A percentile compares a stretch with the other conserved stretches of the same genome.
Conservation (phyloP, 2,113 vertebrate genomes). For the Scolopax mira region DNA sequence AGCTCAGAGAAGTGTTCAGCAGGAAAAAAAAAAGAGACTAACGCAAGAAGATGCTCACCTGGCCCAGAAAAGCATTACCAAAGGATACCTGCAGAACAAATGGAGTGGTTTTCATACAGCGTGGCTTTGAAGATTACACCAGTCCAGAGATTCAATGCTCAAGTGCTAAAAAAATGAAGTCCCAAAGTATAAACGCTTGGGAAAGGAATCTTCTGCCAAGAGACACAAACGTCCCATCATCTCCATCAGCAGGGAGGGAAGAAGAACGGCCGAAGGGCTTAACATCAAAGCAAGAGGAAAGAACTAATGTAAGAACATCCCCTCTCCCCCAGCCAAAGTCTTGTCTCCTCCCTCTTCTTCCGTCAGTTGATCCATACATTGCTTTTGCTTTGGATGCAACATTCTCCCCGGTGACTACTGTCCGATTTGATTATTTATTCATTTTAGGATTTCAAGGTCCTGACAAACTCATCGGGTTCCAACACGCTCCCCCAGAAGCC, state of each 20-base stretch:
- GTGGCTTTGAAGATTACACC: background rate
- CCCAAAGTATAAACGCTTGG: background rate
- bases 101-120: background rate
- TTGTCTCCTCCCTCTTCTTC: background rate
- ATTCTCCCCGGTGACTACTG: background rate
- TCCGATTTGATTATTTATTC: background rate
- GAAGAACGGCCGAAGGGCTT: background rate
- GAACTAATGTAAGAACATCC: background rate
- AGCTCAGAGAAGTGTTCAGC: background rate
- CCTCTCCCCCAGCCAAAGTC: background rate
- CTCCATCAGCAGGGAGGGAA: constrained; percentile 10
- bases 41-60: background rate
- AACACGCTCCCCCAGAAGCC: background rate
- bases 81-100: background rate
- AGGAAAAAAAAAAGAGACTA: background rate
- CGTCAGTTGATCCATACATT: background rate
- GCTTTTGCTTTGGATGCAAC: background rate
- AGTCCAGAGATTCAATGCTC: background rate
- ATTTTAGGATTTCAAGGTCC: background rate
- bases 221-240: background rate
- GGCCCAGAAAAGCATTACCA: background rate
- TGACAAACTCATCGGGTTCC: background rate
- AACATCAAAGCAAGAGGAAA: background rate
- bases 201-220: background rate
- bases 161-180: background rate